Conservation (phyloP, 2,888 invertebrate species). For the Lamproptera curius region DNA sequence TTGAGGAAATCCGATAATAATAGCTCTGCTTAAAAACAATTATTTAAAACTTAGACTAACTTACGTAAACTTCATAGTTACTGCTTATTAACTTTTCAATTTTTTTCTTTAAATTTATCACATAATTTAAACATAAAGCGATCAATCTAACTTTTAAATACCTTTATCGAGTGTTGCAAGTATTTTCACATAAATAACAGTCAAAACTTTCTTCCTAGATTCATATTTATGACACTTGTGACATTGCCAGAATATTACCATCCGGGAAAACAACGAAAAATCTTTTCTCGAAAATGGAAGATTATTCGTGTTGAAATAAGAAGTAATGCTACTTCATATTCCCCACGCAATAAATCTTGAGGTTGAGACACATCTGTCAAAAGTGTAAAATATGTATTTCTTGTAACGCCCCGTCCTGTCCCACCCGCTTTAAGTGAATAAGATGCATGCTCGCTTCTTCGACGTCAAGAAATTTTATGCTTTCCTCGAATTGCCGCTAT, state of each 20-base stretch:
- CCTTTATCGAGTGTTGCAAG: neutral
- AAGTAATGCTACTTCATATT: constrained; percentile 65
- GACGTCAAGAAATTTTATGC: constrained; percentile 21
- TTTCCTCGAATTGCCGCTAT: neutral
- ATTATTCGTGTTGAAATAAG: constrained; percentile 35
- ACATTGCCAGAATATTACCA: constrained; percentile 54
- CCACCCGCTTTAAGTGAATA: constrained; percentile 43
- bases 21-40: too few relatives aligned
- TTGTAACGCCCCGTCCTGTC: constrained; percentile 48
- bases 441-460: constrained; percentile 39
- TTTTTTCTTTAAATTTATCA: too few relatives aligned
- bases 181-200: constrained; percentile 21
- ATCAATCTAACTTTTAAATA: too few relatives aligned
- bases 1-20: too few relatives aligned
- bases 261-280: constrained; percentile 56
- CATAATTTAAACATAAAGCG: too few relatives aligned
- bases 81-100: too few relatives aligned
- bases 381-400: constrained; percentile 74
- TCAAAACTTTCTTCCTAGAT: constrained; percentile 37
- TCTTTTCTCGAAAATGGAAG: constrained; percentile 30
- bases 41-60: too few relatives aligned
- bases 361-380: constrained; percentile 71
- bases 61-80: too few relatives aligned
- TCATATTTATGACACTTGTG: constrained; percentile 48
- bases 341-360: constrained; percentile 63